Base-by-base conservation (phyloP, 37 sponge, comb jelly and placozoan genomes). In the Beroe forskalii region DNA sequence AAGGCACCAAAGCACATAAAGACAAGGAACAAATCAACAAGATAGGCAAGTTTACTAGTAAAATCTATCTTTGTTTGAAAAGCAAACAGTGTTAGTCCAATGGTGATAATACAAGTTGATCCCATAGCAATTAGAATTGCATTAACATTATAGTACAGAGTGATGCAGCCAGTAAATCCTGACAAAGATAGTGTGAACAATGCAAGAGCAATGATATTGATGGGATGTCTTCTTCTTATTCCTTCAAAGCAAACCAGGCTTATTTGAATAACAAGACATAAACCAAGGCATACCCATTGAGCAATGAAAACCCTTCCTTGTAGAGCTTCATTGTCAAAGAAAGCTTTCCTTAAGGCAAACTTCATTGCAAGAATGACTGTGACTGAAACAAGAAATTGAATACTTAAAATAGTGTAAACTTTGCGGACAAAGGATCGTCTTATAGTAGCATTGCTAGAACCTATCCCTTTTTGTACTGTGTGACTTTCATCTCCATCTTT, bases 81-180 rank as follows among this genome's bases (percentile, higher is more conserved):
- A 32, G 75, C 75, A 37, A 72, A 72, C 39, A 72, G 38, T 35
- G 75, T 72, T 19, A 72, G 40, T 30, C 75, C 75, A 6, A 72
- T 19, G 12, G 75, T 72, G 8, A 72, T 72, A 3, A 89, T 61
- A 30, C 89, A 60, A 9, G 60, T 44, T 31, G 36, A 36, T 4
- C 89, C 89, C 62, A 61, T 27, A 23, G 89, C 89, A n/a, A 89
- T 89, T 2, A 60, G 14, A 6, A 89, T 61, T 9, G 89, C 62
- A 17, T 89, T 17, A 60, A 89, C 22, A 61, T 33, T 23, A 35
- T 89, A 89, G 75, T 72, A 72, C 39, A 72, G 38, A 32, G 40
- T 38, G 30, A 72, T 32, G 19, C 75, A 32, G 1, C 75, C 75
- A 23, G 35, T 39, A 72, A 72, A 72, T 3, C 75, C 75, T 8